phyloP scores from a whole-genome alignment of 2,113 vertebrate genomes.

The Hyperoodon ampullatus region DNA sequence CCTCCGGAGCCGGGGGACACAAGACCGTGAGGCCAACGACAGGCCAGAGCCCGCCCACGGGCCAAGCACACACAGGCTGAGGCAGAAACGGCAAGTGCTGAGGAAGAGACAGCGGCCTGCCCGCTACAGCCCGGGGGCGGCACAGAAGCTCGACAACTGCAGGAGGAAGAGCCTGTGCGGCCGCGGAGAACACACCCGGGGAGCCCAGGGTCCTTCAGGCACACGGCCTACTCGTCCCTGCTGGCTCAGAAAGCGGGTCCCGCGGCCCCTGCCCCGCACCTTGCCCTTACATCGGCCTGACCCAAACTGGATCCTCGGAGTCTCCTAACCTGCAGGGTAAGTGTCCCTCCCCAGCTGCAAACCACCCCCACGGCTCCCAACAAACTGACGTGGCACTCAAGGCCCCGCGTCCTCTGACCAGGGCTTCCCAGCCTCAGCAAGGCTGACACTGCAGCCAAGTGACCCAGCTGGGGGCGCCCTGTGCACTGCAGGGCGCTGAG shows the following conservation, averaged over 20 bases:
- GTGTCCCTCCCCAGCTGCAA: neutral
- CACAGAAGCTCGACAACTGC: neutral
- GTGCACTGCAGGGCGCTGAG: fast-evolving
- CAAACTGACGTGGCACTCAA: no score
- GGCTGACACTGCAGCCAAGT: no score
- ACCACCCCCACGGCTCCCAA: neutral
- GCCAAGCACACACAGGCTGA: neutral
- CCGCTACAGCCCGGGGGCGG: fast-evolving
- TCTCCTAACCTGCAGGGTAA: neutral
- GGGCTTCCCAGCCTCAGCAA: neutral
- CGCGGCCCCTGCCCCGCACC: fast-evolving
- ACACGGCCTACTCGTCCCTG: fast-evolving
- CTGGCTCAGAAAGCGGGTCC: neutral
- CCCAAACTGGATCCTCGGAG: neutral
- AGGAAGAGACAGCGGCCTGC: no score
- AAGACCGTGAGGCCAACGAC: neutral
- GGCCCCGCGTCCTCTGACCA: neutral
- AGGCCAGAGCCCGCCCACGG: neutral
- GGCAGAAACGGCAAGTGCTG: no score
- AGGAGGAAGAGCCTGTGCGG: no score
- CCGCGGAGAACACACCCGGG: fast-evolving
- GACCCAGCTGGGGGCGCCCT: fast-evolving
- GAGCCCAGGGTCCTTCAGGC: fast-evolving
- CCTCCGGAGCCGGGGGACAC: fast-evolving
- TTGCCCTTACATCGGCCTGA: neutral